These are phyloP conservation scores for Corapipo altera DNA, from an alignment of 2,113 vertebrate genomes.

Conservation along the genomic window DNA sequence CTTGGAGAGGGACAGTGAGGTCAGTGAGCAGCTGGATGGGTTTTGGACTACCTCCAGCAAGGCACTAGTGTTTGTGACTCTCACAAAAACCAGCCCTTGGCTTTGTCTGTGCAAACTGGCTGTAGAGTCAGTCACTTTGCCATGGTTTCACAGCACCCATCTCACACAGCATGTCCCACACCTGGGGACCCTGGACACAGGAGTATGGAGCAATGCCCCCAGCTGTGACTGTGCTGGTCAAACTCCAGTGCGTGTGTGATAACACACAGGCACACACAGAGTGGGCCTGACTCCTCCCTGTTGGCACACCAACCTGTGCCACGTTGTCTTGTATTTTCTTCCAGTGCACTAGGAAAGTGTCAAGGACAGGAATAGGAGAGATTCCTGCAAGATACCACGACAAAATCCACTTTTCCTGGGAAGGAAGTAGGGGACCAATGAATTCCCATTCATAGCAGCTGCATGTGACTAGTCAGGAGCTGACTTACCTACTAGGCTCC, in stretches of 20 bases:
- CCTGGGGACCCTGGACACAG: neutral
- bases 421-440: neutral
- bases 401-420: neutral
- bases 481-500: neutral
- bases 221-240: neutral
- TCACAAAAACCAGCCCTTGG: neutral
- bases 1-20: neutral
- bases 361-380: neutral
- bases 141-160: neutral
- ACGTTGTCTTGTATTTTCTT: neutral
- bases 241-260: neutral
- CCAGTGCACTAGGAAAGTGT: neutral
- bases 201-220: neutral
- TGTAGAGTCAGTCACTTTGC: neutral
- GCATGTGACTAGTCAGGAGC: neutral
- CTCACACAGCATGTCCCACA: fast-evolving
- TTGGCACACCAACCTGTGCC: neutral
- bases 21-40: neutral
- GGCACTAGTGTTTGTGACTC: neutral
- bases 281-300: neutral
- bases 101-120: neutral
- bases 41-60: neutral
- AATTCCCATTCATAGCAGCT: neutral
- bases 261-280: neutral
- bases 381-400: neutral